Percentiles rank a stretch among this genome's conserved stretches.
Evolutionary conservation across 2,797 vertebrate genomes (phyloP).

Genomic region (Characodon lateralis): DNA sequence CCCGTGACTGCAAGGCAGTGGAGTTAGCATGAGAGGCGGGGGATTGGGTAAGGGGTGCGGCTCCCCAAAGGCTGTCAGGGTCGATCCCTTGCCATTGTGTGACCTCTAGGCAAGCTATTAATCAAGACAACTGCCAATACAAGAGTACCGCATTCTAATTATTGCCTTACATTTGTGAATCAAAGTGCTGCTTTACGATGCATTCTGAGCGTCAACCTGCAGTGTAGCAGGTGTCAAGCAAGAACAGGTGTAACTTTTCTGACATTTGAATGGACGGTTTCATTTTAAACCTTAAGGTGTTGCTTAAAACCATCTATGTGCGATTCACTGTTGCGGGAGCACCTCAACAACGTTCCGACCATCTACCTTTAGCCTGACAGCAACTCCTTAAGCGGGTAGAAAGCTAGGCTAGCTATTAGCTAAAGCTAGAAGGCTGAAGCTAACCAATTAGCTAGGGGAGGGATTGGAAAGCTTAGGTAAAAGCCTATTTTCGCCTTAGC

Average conservation of each 20-base stretch:
- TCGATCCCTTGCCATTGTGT: constrained; percentile 80
- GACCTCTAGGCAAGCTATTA: constrained; percentile 76
- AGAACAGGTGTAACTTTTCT: constrained; percentile 27
- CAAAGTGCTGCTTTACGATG: neutral
- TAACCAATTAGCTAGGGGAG: constrained; percentile 72
- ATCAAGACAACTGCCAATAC: constrained; percentile 68
- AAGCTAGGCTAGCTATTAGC: constrained; percentile 70
- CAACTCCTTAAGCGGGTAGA: constrained; percentile 50
- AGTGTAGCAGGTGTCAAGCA: constrained; percentile 59
- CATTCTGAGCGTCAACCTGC: constrained; percentile 4
- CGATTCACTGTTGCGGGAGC: neutral
- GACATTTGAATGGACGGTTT: neutral
- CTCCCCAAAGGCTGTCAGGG: constrained; percentile 83
- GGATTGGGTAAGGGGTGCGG: constrained; percentile 78
- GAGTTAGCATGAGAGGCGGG: constrained; percentile 56
- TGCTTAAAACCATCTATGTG: neutral
- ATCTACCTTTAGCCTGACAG: constrained; percentile 37
- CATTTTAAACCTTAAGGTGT: neutral
- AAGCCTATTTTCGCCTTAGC: constrained; percentile 37
- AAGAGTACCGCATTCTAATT: neutral
- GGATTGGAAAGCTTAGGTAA: constrained; percentile 59
- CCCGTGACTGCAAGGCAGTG: constrained; percentile 67
- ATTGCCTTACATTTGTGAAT: neutral
- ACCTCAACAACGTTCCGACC: constrained; percentile 6
- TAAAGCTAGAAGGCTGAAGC: constrained; percentile 57